Conservation (phyloP, 2,113 vertebrate species). For the Xenopus borealis region DNA sequence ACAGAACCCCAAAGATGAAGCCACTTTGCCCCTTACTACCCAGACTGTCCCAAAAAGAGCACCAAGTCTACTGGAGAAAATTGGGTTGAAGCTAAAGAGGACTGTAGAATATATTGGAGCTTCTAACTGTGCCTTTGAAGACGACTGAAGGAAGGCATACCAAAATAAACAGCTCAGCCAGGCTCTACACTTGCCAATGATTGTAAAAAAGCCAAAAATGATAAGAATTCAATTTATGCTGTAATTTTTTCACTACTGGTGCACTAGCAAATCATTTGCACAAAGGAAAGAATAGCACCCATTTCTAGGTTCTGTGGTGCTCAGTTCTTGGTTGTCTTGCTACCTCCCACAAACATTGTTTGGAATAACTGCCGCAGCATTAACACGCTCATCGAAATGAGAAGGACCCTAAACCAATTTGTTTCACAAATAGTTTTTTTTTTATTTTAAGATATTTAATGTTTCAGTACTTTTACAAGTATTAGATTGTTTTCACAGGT, state of each 20-base stretch:
- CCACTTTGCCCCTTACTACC: constrained; percentile 65
- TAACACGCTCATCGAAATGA: too few species aligned
- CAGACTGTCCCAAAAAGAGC: constrained; percentile 66
- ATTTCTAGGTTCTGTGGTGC: too few species aligned
- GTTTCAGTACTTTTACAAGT: too few species aligned
- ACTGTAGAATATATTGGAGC: constrained; percentile 81
- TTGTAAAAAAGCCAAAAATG: constrained; percentile 6
- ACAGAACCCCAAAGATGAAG: constrained; percentile 65
- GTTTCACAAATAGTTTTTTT: too few species aligned
- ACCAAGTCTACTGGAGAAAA: constrained; percentile 78
- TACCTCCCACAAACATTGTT: too few species aligned
- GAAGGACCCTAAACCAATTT: too few species aligned
- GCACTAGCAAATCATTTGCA: constrained; percentile 10
- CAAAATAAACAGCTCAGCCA: not conserved
- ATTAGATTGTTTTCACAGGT: too few species aligned
- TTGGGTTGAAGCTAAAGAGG: constrained; percentile 82
- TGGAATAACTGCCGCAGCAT: too few species aligned
- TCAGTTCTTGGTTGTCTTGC: too few species aligned
- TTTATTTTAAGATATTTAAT: too few species aligned
- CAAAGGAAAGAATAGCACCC: not conserved
- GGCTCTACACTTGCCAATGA: not conserved
- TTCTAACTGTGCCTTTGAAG: constrained; percentile 84
- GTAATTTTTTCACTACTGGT: constrained; percentile 11
- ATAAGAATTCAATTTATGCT: not conserved
- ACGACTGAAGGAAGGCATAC: constrained; percentile 64